These are phyloP conservation scores for Bucco capensis DNA, from an alignment of 2,113 vertebrate species.

Conservation along the genomic window DNA sequence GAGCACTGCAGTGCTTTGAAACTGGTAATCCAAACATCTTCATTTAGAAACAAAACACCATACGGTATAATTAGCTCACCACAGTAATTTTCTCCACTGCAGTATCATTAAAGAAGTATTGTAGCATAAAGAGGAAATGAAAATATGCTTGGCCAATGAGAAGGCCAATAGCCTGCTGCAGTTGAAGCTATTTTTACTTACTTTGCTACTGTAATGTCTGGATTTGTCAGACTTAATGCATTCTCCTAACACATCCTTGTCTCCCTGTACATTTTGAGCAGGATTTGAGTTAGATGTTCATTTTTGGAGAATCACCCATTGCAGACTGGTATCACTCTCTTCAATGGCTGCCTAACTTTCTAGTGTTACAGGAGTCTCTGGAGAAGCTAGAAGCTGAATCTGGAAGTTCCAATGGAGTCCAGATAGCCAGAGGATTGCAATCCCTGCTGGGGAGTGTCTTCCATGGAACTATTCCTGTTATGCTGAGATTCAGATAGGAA, in stretches of 20 bases:
- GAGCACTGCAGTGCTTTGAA: constrained; percentile 3
- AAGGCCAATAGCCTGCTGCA: not conserved
- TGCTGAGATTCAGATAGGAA: not conserved
- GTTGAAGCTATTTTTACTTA: not conserved
- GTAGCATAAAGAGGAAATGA: constrained; percentile 8
- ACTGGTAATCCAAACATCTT: constrained; percentile 31
- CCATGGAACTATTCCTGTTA: not conserved
- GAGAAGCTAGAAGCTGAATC: not conserved
- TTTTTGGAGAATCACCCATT: not conserved
- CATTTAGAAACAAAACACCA: constrained; percentile 42
- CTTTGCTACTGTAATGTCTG: not conserved
- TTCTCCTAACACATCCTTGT: not conserved
- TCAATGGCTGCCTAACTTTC: not conserved
- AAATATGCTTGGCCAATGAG: constrained; percentile 18
- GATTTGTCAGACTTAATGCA: not conserved
- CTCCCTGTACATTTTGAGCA: not conserved
- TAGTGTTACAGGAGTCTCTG: not conserved
- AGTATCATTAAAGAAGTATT: constrained; percentile 30
- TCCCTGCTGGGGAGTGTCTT: not conserved
- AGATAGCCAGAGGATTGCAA: not conserved
- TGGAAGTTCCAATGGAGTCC: not conserved
- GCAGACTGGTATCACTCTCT: not conserved
- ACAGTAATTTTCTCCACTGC: constrained; percentile 38
- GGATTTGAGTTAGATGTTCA: not conserved
- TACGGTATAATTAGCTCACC: constrained; percentile 11